A percentile compares a stretch with the other conserved stretches of the same genome.
Conservation (phyloP, 1,140 invertebrate species). For the Bombus terrestris region DNA sequence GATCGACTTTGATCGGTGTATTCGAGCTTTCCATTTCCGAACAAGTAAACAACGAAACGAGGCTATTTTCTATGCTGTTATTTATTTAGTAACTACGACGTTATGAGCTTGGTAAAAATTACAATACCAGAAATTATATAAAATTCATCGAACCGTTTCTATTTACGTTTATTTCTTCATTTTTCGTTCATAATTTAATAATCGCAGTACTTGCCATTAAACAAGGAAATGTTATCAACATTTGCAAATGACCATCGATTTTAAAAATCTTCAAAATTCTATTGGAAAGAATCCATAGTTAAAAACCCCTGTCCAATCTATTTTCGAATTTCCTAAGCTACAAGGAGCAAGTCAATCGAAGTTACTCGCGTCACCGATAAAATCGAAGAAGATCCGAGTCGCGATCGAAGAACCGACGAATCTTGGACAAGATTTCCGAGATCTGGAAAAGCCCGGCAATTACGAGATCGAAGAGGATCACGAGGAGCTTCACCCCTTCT, state of each 20-base stretch:
- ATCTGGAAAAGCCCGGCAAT: conserved; percentile 9
- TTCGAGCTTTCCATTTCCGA: neutral
- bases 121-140: no score
- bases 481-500: neutral
- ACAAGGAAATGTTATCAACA: neutral
- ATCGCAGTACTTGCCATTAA: fast-evolving
- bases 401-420: neutral
- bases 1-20: conserved; percentile 13
- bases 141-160: no score
- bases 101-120: no score
- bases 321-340: neutral
- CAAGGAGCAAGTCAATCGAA: neutral
- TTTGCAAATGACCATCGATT: neutral
- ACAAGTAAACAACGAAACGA: no score
- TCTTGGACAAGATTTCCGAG: neutral
- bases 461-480: conserved; percentile 24
- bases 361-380: neutral
- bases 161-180: no score
- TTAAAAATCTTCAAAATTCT: neutral
- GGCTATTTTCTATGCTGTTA: no score
- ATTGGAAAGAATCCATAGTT: neutral
- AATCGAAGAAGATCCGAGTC: neutral
- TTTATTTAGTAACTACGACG: no score
- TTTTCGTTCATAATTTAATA: no score
- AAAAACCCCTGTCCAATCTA: fast-evolving